Evolutionary conservation across 1,140 invertebrate species (phyloP), one percentile per base, ranked within the genome.

Genomic region (Episyrphus balteatus): DNA sequence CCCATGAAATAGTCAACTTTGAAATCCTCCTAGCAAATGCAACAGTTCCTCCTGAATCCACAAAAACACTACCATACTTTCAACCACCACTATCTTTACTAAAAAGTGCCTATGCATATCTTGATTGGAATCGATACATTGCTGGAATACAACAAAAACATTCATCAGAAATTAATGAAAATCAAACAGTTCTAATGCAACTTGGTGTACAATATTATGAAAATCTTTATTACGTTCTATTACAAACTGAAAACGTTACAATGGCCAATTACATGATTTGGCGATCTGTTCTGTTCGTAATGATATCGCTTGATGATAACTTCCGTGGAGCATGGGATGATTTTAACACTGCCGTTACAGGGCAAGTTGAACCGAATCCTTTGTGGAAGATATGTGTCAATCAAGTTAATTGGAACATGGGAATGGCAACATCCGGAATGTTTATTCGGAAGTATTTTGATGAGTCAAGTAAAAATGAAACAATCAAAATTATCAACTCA

Each of bases 261-360:
- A 12, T 65, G 30, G 62, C 61, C 33, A 63, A 65, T 46, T 65
- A 63, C 19, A 54, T 63, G 2, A 58, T 57, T 39, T 63, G 21
- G 21, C 21, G 21, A 26, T 26, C 3, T 26, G 21, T 26, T 26
- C 21, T 26, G 3, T 26, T 26, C 8, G 21, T 26, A 26, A 26
- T 47, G 31, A 46, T 42, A 1, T 44, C 63, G 1, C 31, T 64
- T 12, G 42, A 45, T 13, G 48, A 55, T 6, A 60, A 61, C 37
- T 21, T 47, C 8, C 34, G 21, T 51, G 11, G 10, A 48, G n/a
- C 37, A 49, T 0, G 21, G 43, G 3, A 51, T 39, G 15, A 45
- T 38, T 65, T 34, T 65, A 56, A 38, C 47, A 58, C 1, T 50
- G 48, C 10, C 52, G 56, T 41, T 46, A 43, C 42, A 56, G 55